Percentiles rank a stretch among this genome's conserved stretches.
These are phyloP conservation scores for Crocuta crocuta DNA, from an alignment of 2,113 vertebrate species.

Conservation along the genomic window DNA sequence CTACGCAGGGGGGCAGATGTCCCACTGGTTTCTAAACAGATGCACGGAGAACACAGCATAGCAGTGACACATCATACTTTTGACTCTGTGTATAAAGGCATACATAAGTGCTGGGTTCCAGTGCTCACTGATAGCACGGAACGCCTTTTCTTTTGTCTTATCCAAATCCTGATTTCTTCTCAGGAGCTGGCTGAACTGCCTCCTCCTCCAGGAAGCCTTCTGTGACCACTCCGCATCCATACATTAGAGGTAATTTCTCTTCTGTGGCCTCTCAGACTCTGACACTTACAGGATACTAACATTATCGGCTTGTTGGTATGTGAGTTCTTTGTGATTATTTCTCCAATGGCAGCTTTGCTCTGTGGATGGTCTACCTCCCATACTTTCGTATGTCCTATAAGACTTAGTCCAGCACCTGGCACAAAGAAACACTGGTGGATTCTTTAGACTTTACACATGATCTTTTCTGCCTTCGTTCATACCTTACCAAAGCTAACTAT, in stretches of 20 bases:
- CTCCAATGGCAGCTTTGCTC: not conserved
- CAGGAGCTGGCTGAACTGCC: not conserved
- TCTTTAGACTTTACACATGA: not conserved
- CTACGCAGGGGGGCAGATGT: not conserved
- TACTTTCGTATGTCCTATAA: not conserved
- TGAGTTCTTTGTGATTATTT: not conserved
- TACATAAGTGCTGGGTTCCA: not conserved
- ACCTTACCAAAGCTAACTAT: not conserved
- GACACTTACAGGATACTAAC: not conserved
- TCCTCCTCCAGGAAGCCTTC: not conserved
- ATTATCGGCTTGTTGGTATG: not conserved
- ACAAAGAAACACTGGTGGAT: not conserved
- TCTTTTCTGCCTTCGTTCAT: not conserved
- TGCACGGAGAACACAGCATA: not conserved
- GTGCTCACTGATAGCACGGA: not conserved
- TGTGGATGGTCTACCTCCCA: not conserved
- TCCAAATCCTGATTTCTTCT: not conserved
- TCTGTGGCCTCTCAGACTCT: not conserved
- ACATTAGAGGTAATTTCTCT: not conserved
- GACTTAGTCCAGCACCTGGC: not conserved
- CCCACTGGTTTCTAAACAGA: not conserved
- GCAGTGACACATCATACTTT: not conserved
- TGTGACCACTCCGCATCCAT: rapidly evolving
- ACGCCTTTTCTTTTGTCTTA: not conserved
- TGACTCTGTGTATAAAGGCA: not conserved